Evolutionary conservation across 2,113 vertebrate species (phyloP).

Genomic region (Anarhynchus alexandrinus): DNA sequence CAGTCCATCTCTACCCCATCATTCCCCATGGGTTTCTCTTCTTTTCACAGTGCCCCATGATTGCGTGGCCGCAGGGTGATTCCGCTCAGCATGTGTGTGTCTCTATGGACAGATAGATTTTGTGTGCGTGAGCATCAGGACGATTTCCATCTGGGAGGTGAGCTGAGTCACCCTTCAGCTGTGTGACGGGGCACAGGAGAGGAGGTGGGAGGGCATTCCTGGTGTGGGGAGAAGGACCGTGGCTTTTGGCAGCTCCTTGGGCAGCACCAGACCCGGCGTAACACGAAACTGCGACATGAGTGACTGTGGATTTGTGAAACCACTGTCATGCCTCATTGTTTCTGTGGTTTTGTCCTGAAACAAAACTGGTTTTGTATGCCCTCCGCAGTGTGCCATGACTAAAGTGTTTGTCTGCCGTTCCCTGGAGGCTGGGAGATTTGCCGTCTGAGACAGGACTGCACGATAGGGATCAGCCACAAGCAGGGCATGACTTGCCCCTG

Average conservation of each 20-base stretch:
- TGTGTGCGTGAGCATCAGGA: not conserved
- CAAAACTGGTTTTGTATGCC: slow-evolving; percentile 27
- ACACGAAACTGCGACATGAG: not conserved
- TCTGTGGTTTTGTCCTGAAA: slow-evolving; percentile 1
- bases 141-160: not conserved
- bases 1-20: not conserved
- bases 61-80: accelerated
- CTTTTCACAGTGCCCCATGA: not conserved
- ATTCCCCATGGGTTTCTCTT: not conserved
- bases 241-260: not conserved
- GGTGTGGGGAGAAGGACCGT: not conserved
- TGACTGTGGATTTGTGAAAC: not conserved
- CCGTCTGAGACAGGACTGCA: not conserved
- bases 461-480: not conserved
- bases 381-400: not conserved
- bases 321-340: not conserved
- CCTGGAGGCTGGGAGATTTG: not conserved
- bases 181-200: not conserved
- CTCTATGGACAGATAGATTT: not conserved
- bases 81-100: accelerated
- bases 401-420: not conserved
- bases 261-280: accelerated
- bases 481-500: not conserved
- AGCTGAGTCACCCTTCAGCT: not conserved
- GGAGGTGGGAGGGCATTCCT: not conserved